Evolutionary conservation across 2,113 vertebrate species (phyloP).

Genomic region (Aegotheles bennettii): DNA sequence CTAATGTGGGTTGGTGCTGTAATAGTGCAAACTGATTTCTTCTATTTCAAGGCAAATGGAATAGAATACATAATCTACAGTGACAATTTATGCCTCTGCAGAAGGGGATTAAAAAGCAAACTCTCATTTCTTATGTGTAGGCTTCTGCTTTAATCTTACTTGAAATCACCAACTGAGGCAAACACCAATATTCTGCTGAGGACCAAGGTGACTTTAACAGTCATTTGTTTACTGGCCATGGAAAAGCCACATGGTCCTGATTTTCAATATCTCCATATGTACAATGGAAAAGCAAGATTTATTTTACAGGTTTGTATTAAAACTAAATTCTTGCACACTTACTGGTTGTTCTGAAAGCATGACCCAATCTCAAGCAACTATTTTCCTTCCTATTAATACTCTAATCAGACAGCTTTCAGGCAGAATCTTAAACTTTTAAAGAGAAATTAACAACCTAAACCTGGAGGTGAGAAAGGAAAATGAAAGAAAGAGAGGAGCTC

Average conservation of each 20-base stretch:
- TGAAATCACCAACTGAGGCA: background rate
- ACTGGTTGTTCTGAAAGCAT: background rate
- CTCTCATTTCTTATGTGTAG: background rate
- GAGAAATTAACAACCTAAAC: background rate
- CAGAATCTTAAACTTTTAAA: background rate
- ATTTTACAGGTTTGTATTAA: background rate
- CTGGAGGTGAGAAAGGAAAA: background rate
- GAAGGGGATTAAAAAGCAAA: slow-evolving; percentile 2
- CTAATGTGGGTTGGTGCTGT: background rate
- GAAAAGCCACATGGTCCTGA: background rate
- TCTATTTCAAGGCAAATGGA: background rate
- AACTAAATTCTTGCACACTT: background rate
- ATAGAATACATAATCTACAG: background rate
- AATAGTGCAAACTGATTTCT: background rate
- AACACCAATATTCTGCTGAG: background rate
- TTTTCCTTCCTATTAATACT: background rate
- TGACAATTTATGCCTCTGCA: background rate
- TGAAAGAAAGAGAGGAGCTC: background rate
- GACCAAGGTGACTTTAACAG: background rate
- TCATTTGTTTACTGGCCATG: background rate
- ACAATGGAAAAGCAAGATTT: background rate
- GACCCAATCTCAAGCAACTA: background rate
- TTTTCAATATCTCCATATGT: background rate
- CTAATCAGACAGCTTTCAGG: background rate
- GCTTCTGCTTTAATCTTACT: background rate